Evolutionary conservation across 2,888 invertebrate species (phyloP), one percentile per base, ranked within the genome.

Genomic region (Epiblema foenella): DNA sequence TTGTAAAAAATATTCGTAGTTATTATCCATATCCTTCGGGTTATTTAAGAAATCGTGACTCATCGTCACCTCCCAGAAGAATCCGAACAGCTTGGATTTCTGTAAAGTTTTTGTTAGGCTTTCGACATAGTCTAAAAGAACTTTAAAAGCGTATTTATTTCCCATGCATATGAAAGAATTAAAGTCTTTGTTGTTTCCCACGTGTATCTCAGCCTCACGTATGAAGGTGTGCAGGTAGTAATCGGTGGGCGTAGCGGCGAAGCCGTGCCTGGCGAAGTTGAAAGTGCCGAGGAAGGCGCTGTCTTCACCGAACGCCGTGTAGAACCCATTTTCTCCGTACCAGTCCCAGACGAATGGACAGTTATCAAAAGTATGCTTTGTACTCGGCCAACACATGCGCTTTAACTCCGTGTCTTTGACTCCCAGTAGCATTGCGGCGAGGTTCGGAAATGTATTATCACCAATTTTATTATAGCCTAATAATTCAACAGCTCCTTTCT

Each of bases 361-460:
- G 15, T 94, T 91, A 82, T 98, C 98, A 83, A 97, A 97, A 20
- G 94, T 93, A 0, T 93, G 90, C 57, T 88, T 87, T 0, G 89
- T 82, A 15, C 93, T 90, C 0, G 94, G 94, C 94, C 96, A 95
- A 81, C 97, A 98, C 0, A 88, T 93, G 69, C 90, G 89, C 63
- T 91, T 91, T 58, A 97, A 85, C 79, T 97, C 96, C 0, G 91
- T 90, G 37, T 95, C 95, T 54, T 94, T 94, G 56, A 96, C 84
- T 0, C 98, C 98, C 2, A 96, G 95, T 12, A 98, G 89, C 74
- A 97, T 94, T 0, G 98, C 97, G 9, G 97, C 95, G 72, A 99
- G 85, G 86, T 99, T 99, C 0, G 98, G 98, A 84, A 97, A 98
- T 0, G 98, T 98, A 86, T 98, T 99, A 86, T 98, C 98, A 3